A percentile compares a stretch with the other conserved stretches of the same genome.
These are phyloP conservation scores for Mycalesis mineus DNA, from an alignment of 2,888 invertebrate genomes.

Conservation along the genomic window DNA sequence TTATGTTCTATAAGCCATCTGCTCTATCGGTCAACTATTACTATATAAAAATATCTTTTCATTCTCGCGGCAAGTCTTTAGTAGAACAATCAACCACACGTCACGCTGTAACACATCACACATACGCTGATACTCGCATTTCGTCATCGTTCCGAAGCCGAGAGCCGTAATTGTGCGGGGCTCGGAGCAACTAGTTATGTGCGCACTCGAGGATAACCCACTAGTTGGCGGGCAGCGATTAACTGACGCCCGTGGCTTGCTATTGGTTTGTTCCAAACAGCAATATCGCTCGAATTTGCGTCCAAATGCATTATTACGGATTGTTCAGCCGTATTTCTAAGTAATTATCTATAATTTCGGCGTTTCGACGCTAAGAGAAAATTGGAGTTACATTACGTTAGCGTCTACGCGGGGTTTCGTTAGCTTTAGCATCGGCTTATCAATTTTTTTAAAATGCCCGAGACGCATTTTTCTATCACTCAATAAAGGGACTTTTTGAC, in stretches of 20 bases:
- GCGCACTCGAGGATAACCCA: conserved; percentile 72
- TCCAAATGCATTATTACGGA: conserved; percentile 29
- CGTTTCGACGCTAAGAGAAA: not conserved
- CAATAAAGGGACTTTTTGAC: too few relatives aligned
- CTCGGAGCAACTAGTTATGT: conserved; percentile 50
- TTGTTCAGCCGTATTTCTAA: conserved; percentile 12
- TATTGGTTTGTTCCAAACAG: conserved; percentile 59
- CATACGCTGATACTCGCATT: conserved; percentile 28
- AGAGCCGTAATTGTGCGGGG: conserved; percentile 44
- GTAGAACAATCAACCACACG: conserved; percentile 26
- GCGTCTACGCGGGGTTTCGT: too few relatives aligned
- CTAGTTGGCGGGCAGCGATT: conserved; percentile 66
- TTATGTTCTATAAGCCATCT: too few relatives aligned
- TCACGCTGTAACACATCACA: conserved; percentile 54
- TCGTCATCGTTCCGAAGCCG: conserved; percentile 64
- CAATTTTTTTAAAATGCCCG: too few relatives aligned
- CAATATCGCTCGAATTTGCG: conserved; percentile 49
- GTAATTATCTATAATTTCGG: conserved; percentile 5
- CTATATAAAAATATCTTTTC: too few relatives aligned
- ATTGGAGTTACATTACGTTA: not conserved
- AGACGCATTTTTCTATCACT: too few relatives aligned
- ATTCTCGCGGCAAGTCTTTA: not conserved
- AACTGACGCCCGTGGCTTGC: conserved; percentile 62
- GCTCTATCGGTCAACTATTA: too few relatives aligned
- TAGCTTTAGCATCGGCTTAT: too few relatives aligned